Percentiles rank a stretch among this genome's conserved stretches.
Conservation (phyloP, 2,888 invertebrate species). For the Meliscaeva auricollis region DNA sequence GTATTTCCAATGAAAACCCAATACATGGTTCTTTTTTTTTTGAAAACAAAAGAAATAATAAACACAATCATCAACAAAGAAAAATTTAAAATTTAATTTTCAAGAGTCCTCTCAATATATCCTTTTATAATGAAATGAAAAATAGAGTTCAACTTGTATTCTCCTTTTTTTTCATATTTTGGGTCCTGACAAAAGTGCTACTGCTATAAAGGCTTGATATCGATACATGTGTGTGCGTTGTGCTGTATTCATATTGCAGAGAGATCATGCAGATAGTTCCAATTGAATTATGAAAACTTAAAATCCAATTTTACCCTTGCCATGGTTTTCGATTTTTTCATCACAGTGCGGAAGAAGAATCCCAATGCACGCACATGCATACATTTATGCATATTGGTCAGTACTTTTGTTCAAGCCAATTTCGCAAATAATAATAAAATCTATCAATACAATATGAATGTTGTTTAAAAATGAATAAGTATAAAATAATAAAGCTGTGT, state of each 20-base stretch:
- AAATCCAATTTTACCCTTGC: slow-evolving; percentile 35
- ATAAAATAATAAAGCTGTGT: neutral
- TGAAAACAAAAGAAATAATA: neutral
- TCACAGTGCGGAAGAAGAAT: slow-evolving; percentile 31
- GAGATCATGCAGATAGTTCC: slow-evolving; percentile 49
- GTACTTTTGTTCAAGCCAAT: slow-evolving; percentile 30
- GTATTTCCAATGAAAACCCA: neutral
- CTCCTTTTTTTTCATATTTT: neutral
- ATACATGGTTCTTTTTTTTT: neutral
- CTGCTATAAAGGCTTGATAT: neutral
- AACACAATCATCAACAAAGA: neutral
- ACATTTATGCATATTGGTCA: neutral
- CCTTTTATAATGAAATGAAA: neutral
- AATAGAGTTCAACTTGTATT: neutral
- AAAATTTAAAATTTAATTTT: neutral
- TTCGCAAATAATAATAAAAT: slow-evolving; percentile 37
- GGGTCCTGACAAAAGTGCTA: neutral
- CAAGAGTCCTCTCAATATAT: neutral
- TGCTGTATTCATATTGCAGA: neutral
- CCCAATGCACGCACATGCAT: neutral
- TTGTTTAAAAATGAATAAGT: slow-evolving; percentile 3
- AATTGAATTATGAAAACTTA: slow-evolving; percentile 63
- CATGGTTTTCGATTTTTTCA: slow-evolving; percentile 50
- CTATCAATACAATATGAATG: neutral
- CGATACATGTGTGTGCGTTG: neutral